Base-by-base conservation (phyloP, 2,113 vertebrate genomes). In the Dromiciops gliroides region DNA sequence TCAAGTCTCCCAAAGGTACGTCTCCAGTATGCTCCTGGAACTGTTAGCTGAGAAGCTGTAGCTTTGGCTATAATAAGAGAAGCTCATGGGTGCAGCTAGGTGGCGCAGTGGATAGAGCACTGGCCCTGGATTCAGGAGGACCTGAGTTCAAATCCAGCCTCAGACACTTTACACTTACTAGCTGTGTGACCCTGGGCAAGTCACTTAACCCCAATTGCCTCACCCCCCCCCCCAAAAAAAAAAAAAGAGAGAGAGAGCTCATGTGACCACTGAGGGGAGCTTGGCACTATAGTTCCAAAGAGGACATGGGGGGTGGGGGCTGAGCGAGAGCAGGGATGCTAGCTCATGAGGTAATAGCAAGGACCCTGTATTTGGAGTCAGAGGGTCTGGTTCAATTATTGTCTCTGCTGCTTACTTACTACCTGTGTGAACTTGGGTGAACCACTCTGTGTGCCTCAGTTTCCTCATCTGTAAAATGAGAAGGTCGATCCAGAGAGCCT, bases 1-100 rank as follows among this genome's bases (percentile, higher is more conserved):
- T 99, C 53, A 99, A 99, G 98, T 99, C 99, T 0, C 99, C 99
- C 44, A 99, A 99, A 99, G 99, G 99, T 99, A 95, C 19, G 48
- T 50, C 16, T 12, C 37, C 5, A 60, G 1, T 0, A 0, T 14
- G 8, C 25, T 67, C 7, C 22, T 31, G 50, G 23, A 60, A 8
- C 7, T 3, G 89, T 51, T 19, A 2, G 90, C 49, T 22, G n/a
- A n/a, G 37, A 22, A 37, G 2, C 19, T 53, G 6, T 91, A 89
- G 75, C 19, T 93, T 22, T 24, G 92, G 6, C 67, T 83, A 83
- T 37, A 23, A 44, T 19, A 83, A 44, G 22, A 83, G 6, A 44
- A 83, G 11, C 26, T n/a, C n/a, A n/a, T n/a, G n/a, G n/a, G n/a
- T n/a, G n/a, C n/a, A n/a, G n/a, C n/a, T n/a, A n/a, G n/a, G n/a